Conservation (phyloP, 2,797 vertebrate genomes). For the Distichodus sexfasciatus region DNA sequence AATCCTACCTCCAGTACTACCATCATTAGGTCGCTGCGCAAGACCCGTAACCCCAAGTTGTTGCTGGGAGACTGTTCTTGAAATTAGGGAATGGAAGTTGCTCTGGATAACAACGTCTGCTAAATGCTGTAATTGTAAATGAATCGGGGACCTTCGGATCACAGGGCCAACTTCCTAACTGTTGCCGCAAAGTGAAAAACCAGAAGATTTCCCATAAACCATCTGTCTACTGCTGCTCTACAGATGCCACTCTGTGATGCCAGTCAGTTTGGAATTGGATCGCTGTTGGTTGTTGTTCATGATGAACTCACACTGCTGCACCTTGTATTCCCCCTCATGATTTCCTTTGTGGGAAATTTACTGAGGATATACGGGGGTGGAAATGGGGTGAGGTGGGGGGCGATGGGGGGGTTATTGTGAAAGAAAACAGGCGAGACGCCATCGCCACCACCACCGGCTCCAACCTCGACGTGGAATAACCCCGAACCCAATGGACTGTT, state of each 20-base stretch:
- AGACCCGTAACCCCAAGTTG: too few relatives aligned
- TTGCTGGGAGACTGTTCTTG: too few relatives aligned
- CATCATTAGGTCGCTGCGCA: too few relatives aligned
- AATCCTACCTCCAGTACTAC: too few relatives aligned
- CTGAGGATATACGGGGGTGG: too few relatives aligned
- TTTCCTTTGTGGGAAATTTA: constrained; percentile 59
- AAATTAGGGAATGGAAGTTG: too few relatives aligned
- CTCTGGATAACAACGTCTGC: too few relatives aligned
- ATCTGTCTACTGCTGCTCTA: constrained; percentile 57
- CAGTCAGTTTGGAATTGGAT: constrained; percentile 59
- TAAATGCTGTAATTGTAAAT: too few relatives aligned
- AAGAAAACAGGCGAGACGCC: constrained; percentile 66
- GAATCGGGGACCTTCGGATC: too few relatives aligned
- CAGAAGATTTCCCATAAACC: not conserved
- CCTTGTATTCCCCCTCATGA: constrained; percentile 49
- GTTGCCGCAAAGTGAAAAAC: too few relatives aligned
- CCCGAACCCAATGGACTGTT: constrained; percentile 85
- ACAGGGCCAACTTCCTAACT: too few relatives aligned
- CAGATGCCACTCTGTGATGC: constrained; percentile 44
- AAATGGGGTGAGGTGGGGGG: constrained; percentile 65
- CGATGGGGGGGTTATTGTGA: constrained; percentile 64
- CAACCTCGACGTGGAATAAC: constrained; percentile 70
- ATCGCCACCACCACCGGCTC: constrained; percentile 60
- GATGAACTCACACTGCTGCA: constrained; percentile 39
- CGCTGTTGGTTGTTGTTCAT: constrained; percentile 63